Percentiles rank a stretch among this genome's conserved stretches.
These are phyloP conservation scores for Drosophila bocqueti DNA, from an alignment of 1,140 invertebrate genomes.

Conservation along the genomic window DNA sequence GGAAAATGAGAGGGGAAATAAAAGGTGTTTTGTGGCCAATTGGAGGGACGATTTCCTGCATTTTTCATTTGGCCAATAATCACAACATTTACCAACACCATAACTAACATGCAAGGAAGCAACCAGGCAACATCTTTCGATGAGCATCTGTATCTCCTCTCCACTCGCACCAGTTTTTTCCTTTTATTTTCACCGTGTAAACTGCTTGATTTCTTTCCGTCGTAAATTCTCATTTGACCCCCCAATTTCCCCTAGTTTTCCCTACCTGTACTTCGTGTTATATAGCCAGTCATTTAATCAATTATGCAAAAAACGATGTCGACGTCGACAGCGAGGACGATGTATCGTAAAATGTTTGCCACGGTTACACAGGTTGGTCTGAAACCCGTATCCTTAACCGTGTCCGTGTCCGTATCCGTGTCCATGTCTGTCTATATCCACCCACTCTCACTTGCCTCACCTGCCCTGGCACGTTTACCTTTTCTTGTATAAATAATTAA, in stretches of 20 bases:
- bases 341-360: slow-evolving; percentile 77
- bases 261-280: slow-evolving; percentile 46
- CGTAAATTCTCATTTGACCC: slow-evolving; percentile 68
- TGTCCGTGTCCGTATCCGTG: slow-evolving; percentile 48
- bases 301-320: slow-evolving; percentile 81
- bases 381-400: slow-evolving; percentile 13
- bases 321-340: slow-evolving; percentile 64
- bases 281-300: slow-evolving; percentile 80
- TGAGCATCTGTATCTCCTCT: background rate
- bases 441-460: slow-evolving; percentile 14
- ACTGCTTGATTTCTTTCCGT: slow-evolving; percentile 43
- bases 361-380: slow-evolving; percentile 42
- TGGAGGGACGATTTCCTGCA: slow-evolving; percentile 55
- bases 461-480: slow-evolving; percentile 74
- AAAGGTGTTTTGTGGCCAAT: slow-evolving; percentile 51
- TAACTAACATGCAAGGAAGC: slow-evolving; percentile 57
- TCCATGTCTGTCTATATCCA: slow-evolving; percentile 11
- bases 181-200: background rate
- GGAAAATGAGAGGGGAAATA: background rate
- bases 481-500: slow-evolving; percentile 81
- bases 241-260: background rate
- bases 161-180: background rate
- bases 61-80: slow-evolving; percentile 76
- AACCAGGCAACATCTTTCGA: slow-evolving; percentile 5
- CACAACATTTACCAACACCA: slow-evolving; percentile 73